Percentiles rank a stretch among this genome's conserved stretches.
Conservation (phyloP, 2,113 vertebrate genomes). For the Bufo bufo region DNA sequence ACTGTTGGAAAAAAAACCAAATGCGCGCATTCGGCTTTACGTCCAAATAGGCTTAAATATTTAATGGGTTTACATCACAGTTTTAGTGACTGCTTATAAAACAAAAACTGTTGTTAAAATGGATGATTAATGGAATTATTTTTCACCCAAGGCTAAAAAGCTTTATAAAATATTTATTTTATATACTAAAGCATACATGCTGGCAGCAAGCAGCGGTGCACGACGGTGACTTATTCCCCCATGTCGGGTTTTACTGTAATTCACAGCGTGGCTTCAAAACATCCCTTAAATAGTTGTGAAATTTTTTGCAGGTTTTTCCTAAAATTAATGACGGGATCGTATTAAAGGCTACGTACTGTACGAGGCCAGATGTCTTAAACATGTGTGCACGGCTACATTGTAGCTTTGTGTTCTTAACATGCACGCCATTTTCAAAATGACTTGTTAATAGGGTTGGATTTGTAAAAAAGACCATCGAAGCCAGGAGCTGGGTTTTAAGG, state of each 20-base stretch:
- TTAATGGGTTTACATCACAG: constrained; percentile 24
- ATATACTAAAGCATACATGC: constrained; percentile 25
- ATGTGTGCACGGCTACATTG: background rate
- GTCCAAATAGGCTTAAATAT: constrained; percentile 17
- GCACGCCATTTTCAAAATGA: background rate
- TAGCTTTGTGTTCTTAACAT: background rate
- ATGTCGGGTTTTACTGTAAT: background rate
- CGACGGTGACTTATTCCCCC: background rate
- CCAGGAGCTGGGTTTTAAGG: background rate
- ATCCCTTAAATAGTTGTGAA: background rate
- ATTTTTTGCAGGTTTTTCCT: background rate
- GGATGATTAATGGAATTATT: constrained; percentile 48
- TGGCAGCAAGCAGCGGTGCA: background rate
- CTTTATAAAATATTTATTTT: constrained; percentile 50
- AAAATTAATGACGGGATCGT: constrained; percentile 7
- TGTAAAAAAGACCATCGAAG: background rate
- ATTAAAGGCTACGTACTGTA: background rate
- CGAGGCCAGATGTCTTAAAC: background rate
- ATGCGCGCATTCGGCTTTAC: background rate
- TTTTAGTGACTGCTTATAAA: constrained; percentile 18
- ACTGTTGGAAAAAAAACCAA: background rate
- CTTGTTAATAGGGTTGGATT: constrained; percentile 19
- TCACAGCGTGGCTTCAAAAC: background rate
- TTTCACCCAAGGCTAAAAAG: constrained; percentile 29
- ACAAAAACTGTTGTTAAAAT: constrained; percentile 44